Evolutionary conservation across 2,888 invertebrate species (phyloP).

Genomic region (Andrena dorsata): DNA sequence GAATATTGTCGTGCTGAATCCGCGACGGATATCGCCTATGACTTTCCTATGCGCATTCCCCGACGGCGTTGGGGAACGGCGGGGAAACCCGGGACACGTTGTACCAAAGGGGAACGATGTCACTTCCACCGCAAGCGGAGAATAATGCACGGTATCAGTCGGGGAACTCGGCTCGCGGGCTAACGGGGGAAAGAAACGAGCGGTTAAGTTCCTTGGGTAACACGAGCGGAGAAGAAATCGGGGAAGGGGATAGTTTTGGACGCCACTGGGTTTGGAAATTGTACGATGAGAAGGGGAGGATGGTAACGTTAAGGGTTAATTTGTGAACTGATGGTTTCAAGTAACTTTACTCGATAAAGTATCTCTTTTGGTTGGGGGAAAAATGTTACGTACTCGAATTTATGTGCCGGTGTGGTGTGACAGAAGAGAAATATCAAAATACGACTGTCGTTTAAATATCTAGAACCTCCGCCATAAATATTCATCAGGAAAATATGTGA

Average conservation of each 20-base stretch:
- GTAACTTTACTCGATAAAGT: no score
- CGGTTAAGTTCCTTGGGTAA: neutral
- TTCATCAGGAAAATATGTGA: no score
- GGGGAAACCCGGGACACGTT: conserved; percentile 8
- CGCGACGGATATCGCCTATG: conserved; percentile 52
- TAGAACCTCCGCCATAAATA: no score
- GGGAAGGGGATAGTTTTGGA: neutral
- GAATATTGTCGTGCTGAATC: conserved; percentile 64
- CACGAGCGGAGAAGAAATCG: neutral
- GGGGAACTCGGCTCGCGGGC: neutral
- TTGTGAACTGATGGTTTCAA: no score
- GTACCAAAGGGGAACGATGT: neutral
- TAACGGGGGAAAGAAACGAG: conserved; percentile 23
- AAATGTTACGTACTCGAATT: no score
- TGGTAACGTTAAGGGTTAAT: no score
- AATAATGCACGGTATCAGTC: conserved; percentile 27
- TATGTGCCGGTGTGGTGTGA: no score
- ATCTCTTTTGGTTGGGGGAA: no score
- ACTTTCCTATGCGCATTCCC: conserved; percentile 40
- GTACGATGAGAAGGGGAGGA: no score
- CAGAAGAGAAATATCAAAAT: no score
- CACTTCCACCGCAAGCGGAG: conserved; percentile 4
- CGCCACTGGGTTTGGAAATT: neutral
- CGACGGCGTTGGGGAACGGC: conserved; percentile 15
- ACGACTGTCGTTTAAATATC: no score